Evolutionary conservation across 2,888 invertebrate species (phyloP), one percentile per base, ranked within the genome.

Genomic region (Acronicta psi): DNA sequence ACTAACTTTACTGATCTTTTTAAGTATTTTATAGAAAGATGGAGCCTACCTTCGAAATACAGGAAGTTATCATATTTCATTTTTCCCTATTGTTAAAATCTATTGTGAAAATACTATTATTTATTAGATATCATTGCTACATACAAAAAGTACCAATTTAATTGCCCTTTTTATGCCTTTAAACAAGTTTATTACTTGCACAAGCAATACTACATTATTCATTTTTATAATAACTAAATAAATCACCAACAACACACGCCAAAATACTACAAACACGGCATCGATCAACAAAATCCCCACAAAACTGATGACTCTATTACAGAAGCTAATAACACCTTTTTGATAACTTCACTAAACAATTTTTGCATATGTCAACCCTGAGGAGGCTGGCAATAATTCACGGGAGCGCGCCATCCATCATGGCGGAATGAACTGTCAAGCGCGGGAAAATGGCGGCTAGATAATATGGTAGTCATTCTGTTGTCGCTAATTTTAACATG

Each of bases 331-430:
- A 84, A 84, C 84, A 90, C 89, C 90, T 89, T 86, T 87, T 85
- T 91, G 87, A 90, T 91, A 86, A 91, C 86, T 90, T 90, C 82
- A 82, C 88, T 83, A 92, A 90, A 92, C 92, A 93, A 90, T 93
- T 94, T 93, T 94, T 94, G 93, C 93, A 94, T 94, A 91, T 91
- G 93, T 91, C 93, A 92, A 91, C 89, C 81, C 84, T 66, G 69
- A 74, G 72, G 87, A 82, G 78, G 75, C 80, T 81, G 83, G 89
- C 89, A 84, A 93, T 94, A 91, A 87, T 85, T 93, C 90, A 92
- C 79, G 77, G 77, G 80, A 81, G 77, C 84, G 83, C 81, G 85
- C 86, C 79, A 93, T 93, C 91, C 87, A 91, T 93, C 93, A 93
- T 92, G 91, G 89, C 86, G 86, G 86, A 88, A 92, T 93, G 88